These are phyloP conservation scores for Harpalus rufipes DNA, from an alignment of 2,888 invertebrate genomes.

Conservation along the genomic window DNA sequence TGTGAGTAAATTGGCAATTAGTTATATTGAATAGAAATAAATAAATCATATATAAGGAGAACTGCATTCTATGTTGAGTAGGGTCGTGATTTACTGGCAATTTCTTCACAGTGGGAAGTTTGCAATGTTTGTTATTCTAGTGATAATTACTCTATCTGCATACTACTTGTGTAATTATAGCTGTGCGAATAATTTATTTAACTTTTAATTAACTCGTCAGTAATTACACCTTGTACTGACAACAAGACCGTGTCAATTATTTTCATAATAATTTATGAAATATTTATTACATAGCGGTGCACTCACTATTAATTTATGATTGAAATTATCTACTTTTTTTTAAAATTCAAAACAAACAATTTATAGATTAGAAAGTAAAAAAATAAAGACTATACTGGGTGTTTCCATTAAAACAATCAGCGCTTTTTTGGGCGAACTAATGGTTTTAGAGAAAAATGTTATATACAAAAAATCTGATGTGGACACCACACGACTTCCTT, in stretches of 20 bases:
- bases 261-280: slow-evolving; percentile 11
- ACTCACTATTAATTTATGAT: slow-evolving; percentile 9
- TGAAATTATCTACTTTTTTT: not conserved
- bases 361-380: slow-evolving; percentile 20
- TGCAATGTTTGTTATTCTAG: slow-evolving; percentile 13
- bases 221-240: slow-evolving; percentile 28
- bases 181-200: slow-evolving; percentile 29
- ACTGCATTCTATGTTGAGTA: slow-evolving; percentile 23
- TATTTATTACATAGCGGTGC: slow-evolving; percentile 2
- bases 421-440: too few relatives aligned
- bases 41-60: slow-evolving; percentile 20
- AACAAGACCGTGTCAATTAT: not conserved
- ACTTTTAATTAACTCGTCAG: slow-evolving; percentile 37
- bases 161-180: slow-evolving; percentile 41
- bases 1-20: slow-evolving; percentile 21
- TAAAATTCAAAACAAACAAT: not conserved
- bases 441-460: too few relatives aligned
- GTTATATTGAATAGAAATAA: not conserved
- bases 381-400: too few relatives aligned
- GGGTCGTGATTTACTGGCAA: not conserved
- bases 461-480: too few relatives aligned
- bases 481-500: too few relatives aligned
- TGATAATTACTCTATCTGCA: slow-evolving; percentile 38
- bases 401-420: too few relatives aligned
- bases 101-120: not conserved